Evolutionary conservation across 2,797 vertebrate genomes (phyloP).

Genomic region (Smutsia gigantea): DNA sequence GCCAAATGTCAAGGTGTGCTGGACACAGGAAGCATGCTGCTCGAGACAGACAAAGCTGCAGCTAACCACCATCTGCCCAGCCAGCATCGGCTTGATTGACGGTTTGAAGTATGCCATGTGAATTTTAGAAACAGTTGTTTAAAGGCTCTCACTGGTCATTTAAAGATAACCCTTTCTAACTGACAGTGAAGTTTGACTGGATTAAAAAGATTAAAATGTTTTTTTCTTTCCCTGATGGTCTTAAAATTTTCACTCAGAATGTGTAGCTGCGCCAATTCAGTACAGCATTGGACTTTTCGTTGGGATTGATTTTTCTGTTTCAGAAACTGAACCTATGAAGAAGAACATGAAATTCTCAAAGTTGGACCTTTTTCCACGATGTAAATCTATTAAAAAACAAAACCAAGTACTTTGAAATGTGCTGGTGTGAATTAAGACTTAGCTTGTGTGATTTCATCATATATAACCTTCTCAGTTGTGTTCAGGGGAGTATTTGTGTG

Average conservation of each 20-base stretch:
- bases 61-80: fast-evolving
- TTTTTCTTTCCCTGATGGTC: background rate
- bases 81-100: background rate
- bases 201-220: background rate
- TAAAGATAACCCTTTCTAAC: background rate
- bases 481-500: background rate
- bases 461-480: background rate
- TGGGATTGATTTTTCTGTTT: background rate
- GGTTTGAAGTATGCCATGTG: background rate
- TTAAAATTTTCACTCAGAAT: background rate
- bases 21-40: background rate
- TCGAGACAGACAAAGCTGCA: background rate
- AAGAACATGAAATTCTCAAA: background rate
- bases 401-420: fast-evolving
- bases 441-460: background rate
- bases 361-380: background rate
- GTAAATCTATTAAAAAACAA: background rate
- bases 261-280: background rate
- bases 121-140: background rate
- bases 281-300: background rate
- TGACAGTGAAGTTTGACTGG: background rate
- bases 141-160: background rate
- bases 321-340: background rate
- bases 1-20: fast-evolving
- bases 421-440: background rate